These are phyloP conservation scores for Seriola dumerili DNA, from an alignment of 2,113 vertebrate species.

Conservation along the genomic window DNA sequence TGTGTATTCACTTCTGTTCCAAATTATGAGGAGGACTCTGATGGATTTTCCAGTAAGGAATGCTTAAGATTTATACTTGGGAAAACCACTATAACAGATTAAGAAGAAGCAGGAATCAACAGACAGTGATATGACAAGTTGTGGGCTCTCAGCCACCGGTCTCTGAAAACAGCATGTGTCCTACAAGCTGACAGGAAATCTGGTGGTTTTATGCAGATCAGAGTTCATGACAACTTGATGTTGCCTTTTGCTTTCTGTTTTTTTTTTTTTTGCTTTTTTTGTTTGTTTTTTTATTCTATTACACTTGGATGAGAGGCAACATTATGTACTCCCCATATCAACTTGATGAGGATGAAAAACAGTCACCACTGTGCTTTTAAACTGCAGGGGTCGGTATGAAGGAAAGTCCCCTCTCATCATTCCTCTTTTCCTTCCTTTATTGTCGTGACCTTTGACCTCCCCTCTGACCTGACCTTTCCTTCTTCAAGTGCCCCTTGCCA, in stretches of 20 bases:
- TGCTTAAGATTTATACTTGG: slow-evolving; percentile 16
- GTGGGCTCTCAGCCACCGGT: background rate
- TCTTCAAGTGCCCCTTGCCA: background rate
- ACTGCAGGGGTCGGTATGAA: background rate
- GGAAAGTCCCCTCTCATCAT: background rate
- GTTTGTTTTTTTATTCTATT: background rate
- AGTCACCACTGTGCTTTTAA: background rate
- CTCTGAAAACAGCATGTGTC: background rate
- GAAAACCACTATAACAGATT: slow-evolving; percentile 25
- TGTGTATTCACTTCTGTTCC: background rate
- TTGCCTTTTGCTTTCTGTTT: background rate
- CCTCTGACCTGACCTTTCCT: slow-evolving; percentile 29
- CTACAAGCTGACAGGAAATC: background rate
- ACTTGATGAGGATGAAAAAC: background rate
- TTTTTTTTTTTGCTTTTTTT: background rate
- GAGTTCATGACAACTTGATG: background rate
- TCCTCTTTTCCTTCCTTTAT: slow-evolving; percentile 16
- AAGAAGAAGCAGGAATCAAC: background rate
- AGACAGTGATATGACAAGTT: background rate
- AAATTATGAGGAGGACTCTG: background rate
- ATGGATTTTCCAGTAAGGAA: slow-evolving; percentile 10
- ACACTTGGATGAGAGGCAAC: background rate
- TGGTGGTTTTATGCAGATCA: background rate
- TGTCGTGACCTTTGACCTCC: slow-evolving; percentile 37
- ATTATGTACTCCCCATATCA: background rate